These are phyloP conservation scores for Xenentodon cancila DNA, from an alignment of 2,797 vertebrate genomes.

Conservation along the genomic window DNA sequence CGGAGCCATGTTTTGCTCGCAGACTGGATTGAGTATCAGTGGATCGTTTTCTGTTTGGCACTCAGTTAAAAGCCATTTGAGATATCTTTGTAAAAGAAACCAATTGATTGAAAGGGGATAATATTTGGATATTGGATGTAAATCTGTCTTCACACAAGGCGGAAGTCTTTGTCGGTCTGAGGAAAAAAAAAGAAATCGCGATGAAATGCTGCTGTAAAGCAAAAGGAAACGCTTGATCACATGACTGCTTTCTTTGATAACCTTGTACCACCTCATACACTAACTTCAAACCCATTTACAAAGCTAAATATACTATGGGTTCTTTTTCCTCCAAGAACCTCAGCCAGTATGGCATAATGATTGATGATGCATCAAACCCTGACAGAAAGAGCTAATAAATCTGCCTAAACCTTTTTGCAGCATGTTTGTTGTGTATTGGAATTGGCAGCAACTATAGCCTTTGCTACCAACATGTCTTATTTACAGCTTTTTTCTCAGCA, in stretches of 20 bases:
- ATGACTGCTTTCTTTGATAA: slow-evolving; percentile 14
- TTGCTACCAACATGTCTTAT: slow-evolving; percentile 18
- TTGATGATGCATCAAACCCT: slow-evolving; percentile 48
- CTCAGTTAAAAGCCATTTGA: slow-evolving; percentile 64
- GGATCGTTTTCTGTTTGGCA: slow-evolving; percentile 47
- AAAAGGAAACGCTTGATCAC: neutral
- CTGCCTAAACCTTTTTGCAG: slow-evolving; percentile 34
- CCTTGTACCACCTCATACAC: slow-evolving; percentile 3
- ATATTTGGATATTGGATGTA: slow-evolving; percentile 42
- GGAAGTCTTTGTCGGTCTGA: slow-evolving; percentile 47
- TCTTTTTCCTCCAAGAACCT: slow-evolving; percentile 26
- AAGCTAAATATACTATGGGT: slow-evolving; percentile 31
- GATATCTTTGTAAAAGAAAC: slow-evolving; percentile 67
- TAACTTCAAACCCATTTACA: slow-evolving; percentile 40
- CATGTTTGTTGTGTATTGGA: slow-evolving; percentile 43
- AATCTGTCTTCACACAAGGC: slow-evolving; percentile 64
- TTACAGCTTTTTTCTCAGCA: neutral
- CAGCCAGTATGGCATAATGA: slow-evolving; percentile 33
- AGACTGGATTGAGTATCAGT: slow-evolving; percentile 69
- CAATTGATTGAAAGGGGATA: slow-evolving; percentile 76
- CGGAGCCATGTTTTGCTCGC: slow-evolving; percentile 51
- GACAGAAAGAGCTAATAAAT: slow-evolving; percentile 57
- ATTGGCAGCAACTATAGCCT: slow-evolving; percentile 14
- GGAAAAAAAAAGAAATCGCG: slow-evolving; percentile 16
- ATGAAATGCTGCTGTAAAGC: slow-evolving; percentile 18